Percentiles rank a stretch among this genome's conserved stretches.
Conservation (phyloP, 2,888 invertebrate species). For the Linnaemya tessellans region DNA sequence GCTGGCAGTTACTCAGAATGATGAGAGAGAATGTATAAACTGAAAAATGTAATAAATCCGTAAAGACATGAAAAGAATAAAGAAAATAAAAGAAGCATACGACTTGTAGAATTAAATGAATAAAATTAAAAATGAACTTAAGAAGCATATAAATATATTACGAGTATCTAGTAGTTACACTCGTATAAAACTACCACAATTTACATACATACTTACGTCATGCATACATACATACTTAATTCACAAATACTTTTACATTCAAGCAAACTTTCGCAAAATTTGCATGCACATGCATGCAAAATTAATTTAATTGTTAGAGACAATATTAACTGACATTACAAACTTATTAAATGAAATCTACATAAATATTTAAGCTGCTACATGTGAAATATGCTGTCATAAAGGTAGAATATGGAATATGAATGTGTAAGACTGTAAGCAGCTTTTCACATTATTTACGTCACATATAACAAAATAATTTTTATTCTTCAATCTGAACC, state of each 20-base stretch:
- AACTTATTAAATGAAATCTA: constrained; percentile 42
- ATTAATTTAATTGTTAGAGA: constrained; percentile 61
- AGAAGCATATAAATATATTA: constrained; percentile 54
- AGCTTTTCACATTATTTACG: constrained; percentile 1
- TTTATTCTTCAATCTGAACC: neutral
- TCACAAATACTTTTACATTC: constrained; percentile 15
- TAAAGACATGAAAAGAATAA: constrained; percentile 14
- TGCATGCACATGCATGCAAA: constrained; percentile 58
- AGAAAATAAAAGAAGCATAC: constrained; percentile 11
- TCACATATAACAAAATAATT: neutral
- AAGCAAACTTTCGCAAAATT: constrained; percentile 34
- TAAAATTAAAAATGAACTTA: constrained; percentile 66
- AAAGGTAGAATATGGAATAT: neutral
- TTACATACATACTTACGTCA: neutral
- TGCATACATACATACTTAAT: constrained; percentile 7
- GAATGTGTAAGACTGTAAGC: neutral
- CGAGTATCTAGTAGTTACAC: constrained; percentile 16
- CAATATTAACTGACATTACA: constrained; percentile 53
- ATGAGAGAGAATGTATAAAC: constrained; percentile 24
- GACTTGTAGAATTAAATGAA: constrained; percentile 58
- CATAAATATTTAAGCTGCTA: constrained; percentile 46
- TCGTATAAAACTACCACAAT: constrained; percentile 4
- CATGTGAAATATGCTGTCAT: constrained; percentile 5
- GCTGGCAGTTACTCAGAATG: constrained; percentile 37
- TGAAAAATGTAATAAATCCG: constrained; percentile 61